These are phyloP conservation scores for Falco columbarius DNA, from an alignment of 2,797 vertebrate species.

Conservation along the genomic window DNA sequence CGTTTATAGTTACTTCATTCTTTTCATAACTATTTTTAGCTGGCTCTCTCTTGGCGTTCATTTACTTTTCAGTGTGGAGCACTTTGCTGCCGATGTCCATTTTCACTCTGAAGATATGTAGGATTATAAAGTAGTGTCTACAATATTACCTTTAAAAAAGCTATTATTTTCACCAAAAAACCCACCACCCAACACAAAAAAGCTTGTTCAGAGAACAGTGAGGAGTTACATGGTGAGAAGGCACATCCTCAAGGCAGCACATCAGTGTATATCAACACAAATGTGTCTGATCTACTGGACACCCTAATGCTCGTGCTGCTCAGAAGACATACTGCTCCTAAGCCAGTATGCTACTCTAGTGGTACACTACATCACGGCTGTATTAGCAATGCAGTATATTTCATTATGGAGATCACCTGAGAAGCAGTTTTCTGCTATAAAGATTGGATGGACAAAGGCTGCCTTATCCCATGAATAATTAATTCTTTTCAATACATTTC, in stretches of 20 bases:
- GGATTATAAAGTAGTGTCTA: neutral
- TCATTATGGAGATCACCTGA: neutral
- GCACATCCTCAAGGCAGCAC: neutral
- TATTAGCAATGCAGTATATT: neutral
- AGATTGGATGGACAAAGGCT: neutral
- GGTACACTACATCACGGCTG: neutral
- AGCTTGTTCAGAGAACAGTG: neutral
- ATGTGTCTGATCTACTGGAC: neutral
- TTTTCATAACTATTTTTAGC: neutral
- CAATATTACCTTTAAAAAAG: neutral
- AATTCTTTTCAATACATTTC: neutral
- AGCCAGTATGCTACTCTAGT: too few species aligned
- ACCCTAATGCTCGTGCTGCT: neutral
- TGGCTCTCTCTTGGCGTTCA: neutral
- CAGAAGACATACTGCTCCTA: neutral
- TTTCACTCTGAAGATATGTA: neutral
- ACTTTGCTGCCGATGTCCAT: neutral
- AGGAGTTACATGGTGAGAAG: neutral
- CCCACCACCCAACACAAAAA: neutral
- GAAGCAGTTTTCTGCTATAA: neutral
- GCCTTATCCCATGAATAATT: neutral
- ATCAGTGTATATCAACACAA: rapidly evolving
- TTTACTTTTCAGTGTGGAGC: neutral
- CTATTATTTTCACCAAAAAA: neutral
- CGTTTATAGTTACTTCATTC: neutral